phyloP scores from a whole-genome alignment of 1,140 invertebrate species.

The Drosophila persimilis region DNA sequence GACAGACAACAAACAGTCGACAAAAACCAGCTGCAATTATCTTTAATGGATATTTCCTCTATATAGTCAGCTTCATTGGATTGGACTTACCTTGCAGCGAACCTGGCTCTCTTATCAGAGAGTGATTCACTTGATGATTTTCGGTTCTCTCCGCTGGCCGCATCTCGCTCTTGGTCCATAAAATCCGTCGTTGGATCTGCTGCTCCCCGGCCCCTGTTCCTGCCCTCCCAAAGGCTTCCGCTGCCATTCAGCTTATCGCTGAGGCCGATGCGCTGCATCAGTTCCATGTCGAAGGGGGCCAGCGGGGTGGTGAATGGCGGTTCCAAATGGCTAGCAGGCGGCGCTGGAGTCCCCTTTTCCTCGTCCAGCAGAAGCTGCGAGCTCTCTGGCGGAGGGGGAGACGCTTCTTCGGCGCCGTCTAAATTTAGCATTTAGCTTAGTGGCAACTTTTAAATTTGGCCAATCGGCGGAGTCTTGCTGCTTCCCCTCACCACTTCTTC shows the following conservation, averaged over 20 bases:
- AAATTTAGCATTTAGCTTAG: constrained; percentile 70
- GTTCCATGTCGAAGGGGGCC: constrained; percentile 64
- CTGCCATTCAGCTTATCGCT: constrained; percentile 29
- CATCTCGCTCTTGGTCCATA: constrained; percentile 41
- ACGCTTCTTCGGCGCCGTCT: constrained; percentile 41
- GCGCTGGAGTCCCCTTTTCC: not conserved
- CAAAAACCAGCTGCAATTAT: constrained; percentile 42
- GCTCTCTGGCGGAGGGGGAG: constrained; percentile 23
- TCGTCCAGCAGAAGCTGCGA: constrained; percentile 25
- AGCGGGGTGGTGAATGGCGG: constrained; percentile 59
- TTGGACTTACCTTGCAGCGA: constrained; percentile 52
- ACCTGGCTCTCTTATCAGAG: constrained; percentile 52
- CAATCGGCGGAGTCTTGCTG: constrained; percentile 6
- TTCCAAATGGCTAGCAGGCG: constrained; percentile 21
- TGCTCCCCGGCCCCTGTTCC: not conserved
- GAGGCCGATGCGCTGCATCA: constrained; percentile 47
- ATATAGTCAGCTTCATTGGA: not conserved
- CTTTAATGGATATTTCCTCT: constrained; percentile 61
- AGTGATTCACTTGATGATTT: constrained; percentile 55
- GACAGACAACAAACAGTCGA: constrained; percentile 19
- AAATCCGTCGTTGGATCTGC: constrained; percentile 31
- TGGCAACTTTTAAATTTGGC: constrained; percentile 32
- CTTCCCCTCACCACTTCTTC: constrained; percentile 20
- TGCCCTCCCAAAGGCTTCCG: constrained; percentile 45
- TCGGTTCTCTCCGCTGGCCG: constrained; percentile 18